Evolutionary conservation across 2,888 invertebrate species (phyloP).

Genomic region (Platerodrilus igneus): DNA sequence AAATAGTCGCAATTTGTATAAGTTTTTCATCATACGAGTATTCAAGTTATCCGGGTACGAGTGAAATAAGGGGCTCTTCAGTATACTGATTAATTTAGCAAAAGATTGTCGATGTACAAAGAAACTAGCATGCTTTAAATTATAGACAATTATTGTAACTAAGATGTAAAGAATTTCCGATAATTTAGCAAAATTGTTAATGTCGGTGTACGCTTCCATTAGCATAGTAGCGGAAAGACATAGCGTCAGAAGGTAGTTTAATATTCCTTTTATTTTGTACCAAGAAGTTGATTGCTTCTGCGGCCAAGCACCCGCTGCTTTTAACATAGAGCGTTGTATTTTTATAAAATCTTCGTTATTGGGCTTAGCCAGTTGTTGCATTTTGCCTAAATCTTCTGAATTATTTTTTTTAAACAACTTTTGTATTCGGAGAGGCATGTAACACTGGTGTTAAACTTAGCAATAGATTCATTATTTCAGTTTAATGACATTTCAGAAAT

Average conservation of each 20-base stretch:
- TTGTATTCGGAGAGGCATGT: too few relatives aligned
- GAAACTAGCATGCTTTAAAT: conserved; percentile 11
- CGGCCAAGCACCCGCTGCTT: conserved; percentile 14
- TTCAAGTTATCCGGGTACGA: conserved; percentile 15
- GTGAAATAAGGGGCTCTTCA: conserved; percentile 17
- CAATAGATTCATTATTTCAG: too few relatives aligned
- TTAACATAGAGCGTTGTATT: conserved; percentile 14
- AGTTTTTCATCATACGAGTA: conserved; percentile 12
- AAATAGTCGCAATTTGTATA: conserved; percentile 10
- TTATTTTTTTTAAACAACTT: too few relatives aligned
- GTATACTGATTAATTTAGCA: conserved; percentile 5
- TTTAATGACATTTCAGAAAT: too few relatives aligned
- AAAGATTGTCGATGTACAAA: conserved; percentile 7
- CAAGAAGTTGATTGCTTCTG: conserved; percentile 1
- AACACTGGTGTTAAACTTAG: too few relatives aligned
- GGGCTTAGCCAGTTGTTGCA: conserved; percentile 8
- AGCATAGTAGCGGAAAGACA: conserved; percentile 8
- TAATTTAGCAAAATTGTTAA: conserved; percentile 14
- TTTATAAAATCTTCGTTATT: conserved; percentile 6
- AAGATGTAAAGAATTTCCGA: conserved; percentile 20
- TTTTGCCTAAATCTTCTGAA: too few relatives aligned
- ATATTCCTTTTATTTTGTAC: conserved; percentile 6
- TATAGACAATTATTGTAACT: conserved; percentile 13
- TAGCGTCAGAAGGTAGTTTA: conserved; percentile 5
- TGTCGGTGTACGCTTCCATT: conserved; percentile 9